A percentile compares a stretch with the other conserved stretches of the same genome.
phyloP scores from a whole-genome alignment of 2,797 vertebrate species.

The Paratrypauchen microcephalus region DNA sequence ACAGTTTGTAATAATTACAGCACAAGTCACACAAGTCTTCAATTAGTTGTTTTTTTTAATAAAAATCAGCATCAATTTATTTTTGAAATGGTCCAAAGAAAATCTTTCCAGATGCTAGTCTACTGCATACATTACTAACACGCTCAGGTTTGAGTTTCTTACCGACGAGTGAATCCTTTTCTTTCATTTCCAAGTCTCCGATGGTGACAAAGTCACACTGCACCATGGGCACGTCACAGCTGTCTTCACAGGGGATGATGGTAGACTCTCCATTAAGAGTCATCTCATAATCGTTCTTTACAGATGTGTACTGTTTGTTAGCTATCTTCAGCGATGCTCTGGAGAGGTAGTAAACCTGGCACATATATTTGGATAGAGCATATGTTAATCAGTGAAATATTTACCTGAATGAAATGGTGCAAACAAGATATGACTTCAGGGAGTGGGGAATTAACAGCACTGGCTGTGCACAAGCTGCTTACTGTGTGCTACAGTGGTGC shows the following conservation, averaged over 20 bases:
- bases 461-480: conserved; percentile 70
- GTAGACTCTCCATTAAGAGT: conserved; percentile 83
- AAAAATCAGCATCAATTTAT: not conserved
- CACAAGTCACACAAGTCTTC: not conserved
- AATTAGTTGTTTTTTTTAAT: too few species aligned
- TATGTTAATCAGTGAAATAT: conserved; percentile 44
- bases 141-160: conserved; percentile 48
- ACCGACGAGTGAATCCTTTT: conserved; percentile 92
- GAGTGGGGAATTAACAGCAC: conserved; percentile 48
- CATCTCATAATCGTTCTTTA: conserved; percentile 88
- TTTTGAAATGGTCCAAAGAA: not conserved
- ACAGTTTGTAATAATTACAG: too few species aligned
- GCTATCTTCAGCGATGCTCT: conserved; percentile 93
- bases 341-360: conserved; percentile 93
- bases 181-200: conserved; percentile 82
- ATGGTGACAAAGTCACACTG: conserved; percentile 91
- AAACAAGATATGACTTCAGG: conserved; percentile 61
- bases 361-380: conserved; percentile 29
- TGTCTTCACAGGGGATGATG: conserved; percentile 91
- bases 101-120: not conserved
- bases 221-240: conserved; percentile 86
- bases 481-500: conserved; percentile 55
- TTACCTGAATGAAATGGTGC: conserved; percentile 53
- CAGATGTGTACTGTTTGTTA: conserved; percentile 95
- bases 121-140: not conserved